Percentiles rank a stretch among this genome's conserved stretches.
phyloP scores from a whole-genome alignment of 53 echinoderm and acorn worm genomes.

The Mesocentrotus franciscanus region DNA sequence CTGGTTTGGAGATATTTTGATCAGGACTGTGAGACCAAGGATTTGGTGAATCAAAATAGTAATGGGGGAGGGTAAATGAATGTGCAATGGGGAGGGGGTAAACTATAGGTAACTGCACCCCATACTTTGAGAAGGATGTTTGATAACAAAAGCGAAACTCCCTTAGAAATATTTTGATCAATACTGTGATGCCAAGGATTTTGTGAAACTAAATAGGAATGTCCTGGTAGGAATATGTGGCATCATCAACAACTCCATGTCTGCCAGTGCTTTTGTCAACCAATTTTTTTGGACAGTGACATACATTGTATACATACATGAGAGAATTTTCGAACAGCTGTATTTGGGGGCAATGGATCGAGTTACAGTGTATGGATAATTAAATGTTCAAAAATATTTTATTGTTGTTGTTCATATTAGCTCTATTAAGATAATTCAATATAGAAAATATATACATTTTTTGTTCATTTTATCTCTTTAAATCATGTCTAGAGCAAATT shows the following conservation, averaged over 20 bases:
- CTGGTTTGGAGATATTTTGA: too few relatives aligned
- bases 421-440: too few relatives aligned
- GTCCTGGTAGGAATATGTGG: background rate
- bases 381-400: background rate
- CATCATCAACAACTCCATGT: background rate
- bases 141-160: background rate
- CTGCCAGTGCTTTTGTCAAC: background rate
- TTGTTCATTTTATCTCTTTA: too few relatives aligned
- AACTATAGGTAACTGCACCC: too few relatives aligned
- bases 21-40: too few relatives aligned
- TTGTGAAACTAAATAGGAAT: background rate
- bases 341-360: background rate
- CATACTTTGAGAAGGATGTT: background rate
- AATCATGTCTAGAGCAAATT: background rate
- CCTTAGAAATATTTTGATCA: background rate
- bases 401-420: background rate
- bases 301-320: too few relatives aligned
- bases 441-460: too few relatives aligned
- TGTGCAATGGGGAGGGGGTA: too few relatives aligned
- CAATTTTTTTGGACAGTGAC: background rate
- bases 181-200: background rate
- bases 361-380: background rate
- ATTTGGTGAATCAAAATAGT: too few relatives aligned
- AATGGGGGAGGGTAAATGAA: too few relatives aligned
- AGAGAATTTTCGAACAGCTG: too few relatives aligned